A percentile compares a stretch with the other conserved stretches of the same genome.
These are phyloP conservation scores for Osedax frankpressi DNA, from an alignment of 2,888 invertebrate species.

Conservation along the genomic window DNA sequence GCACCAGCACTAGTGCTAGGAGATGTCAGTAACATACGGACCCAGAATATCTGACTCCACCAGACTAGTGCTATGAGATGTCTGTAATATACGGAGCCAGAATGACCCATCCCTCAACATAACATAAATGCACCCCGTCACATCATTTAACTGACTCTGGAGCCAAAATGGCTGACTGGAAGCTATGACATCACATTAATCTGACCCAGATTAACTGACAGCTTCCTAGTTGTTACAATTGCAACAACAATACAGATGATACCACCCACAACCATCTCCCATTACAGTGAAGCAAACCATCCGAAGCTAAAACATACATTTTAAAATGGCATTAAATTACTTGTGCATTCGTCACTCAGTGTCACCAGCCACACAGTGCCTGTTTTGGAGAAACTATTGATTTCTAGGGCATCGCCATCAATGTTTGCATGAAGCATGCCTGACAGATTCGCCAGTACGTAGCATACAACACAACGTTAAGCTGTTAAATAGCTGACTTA, in stretches of 20 bases:
- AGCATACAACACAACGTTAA: neutral
- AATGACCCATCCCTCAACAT: neutral
- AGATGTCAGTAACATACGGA: too few relatives aligned
- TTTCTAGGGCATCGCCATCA: neutral
- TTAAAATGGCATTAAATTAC: slow-evolving; percentile 1
- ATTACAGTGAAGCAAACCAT: neutral
- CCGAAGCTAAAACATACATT: slow-evolving; percentile 8
- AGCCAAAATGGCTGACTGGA: neutral
- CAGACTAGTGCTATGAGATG: neutral
- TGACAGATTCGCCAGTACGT: slow-evolving; percentile 2
- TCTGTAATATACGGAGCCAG: neutral
- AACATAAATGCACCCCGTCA: neutral
- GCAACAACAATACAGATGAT: neutral
- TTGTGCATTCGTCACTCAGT: neutral
- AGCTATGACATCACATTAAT: slow-evolving; percentile 2
- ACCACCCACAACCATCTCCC: neutral
- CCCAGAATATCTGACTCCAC: too few relatives aligned
- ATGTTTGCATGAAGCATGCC: neutral
- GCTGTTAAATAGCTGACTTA: neutral
- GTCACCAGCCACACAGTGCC: neutral
- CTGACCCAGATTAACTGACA: slow-evolving; percentile 2
- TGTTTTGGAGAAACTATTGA: slow-evolving; percentile 9
- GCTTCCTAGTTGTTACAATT: neutral
- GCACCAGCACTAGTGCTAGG: too few relatives aligned
- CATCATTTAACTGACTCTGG: neutral